Conservation (phyloP, 2,888 invertebrate genomes). For the Strigamia crassipes region DNA sequence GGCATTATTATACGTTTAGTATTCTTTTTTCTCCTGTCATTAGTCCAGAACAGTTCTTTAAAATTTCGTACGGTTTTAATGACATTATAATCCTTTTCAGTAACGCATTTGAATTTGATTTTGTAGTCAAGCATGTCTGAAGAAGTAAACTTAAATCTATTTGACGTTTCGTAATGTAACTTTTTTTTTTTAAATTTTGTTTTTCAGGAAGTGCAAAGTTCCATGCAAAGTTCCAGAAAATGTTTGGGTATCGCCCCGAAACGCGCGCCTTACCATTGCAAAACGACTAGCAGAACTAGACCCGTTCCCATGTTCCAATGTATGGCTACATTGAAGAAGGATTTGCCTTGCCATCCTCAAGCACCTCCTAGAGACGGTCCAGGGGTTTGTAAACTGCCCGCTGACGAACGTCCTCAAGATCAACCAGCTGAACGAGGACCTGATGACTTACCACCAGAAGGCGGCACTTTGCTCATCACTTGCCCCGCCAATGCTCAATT, state of each 20-base stretch:
- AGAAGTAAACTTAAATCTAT: neutral
- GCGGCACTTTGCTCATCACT: conserved; percentile 33
- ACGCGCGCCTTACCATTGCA: neutral
- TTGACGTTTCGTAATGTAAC: too few species aligned
- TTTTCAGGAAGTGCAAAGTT: too few species aligned
- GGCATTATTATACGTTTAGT: too few species aligned
- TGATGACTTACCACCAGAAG: conserved; percentile 32
- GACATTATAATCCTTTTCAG: too few species aligned
- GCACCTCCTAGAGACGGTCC: neutral
- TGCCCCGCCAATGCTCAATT: conserved; percentile 43
- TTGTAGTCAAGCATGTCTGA: neutral
- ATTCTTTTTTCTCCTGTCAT: too few species aligned
- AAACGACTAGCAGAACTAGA: neutral
- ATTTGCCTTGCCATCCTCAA: conserved; percentile 22
- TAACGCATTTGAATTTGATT: too few species aligned
- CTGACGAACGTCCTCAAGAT: neutral
- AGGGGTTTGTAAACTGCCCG: neutral
- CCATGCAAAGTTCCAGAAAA: too few species aligned
- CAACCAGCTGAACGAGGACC: conserved; percentile 7
- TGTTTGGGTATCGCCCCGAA: too few species aligned
- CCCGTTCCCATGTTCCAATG: conserved; percentile 29
- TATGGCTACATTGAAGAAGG: neutral
- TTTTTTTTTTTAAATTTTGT: too few species aligned
- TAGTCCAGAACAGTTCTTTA: too few species aligned
- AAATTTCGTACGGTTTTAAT: too few species aligned